Base-by-base conservation (phyloP, 2,888 invertebrate species). In the Camponotus fellah region DNA sequence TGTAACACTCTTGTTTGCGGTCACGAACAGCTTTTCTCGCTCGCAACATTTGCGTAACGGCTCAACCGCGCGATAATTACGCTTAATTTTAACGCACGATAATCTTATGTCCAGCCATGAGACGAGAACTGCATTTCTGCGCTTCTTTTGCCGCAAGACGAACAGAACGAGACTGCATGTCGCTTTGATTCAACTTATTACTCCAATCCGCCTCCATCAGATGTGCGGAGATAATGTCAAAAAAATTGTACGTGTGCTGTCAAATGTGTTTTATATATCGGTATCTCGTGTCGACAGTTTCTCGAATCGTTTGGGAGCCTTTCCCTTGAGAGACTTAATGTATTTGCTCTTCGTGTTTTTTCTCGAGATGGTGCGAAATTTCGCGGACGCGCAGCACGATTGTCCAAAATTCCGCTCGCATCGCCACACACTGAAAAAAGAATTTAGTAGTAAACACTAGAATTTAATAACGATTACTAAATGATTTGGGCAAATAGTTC, bases 11-110 rank as follows among this genome's bases (percentile, higher is more conserved):
- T 43, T 12, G 26, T 34, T 32, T 17, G 74, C 40, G 26, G 21
- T 37, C 49, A 14, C 21, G 9, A 3, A 14, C 32, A 32, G 37
- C 34, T 43, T 49, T 49, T 62, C 49, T 37, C 66, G 49, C 46
- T 40, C 37, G 60, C 37, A 71, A 43, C 72, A 80, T 80, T 72
- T 72, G 62, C 71, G 79, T 69, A 80, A 80, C 79, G 69, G 79
- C 60, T 26, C 49, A 71, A 60, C 40, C 43, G 17, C 69, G 43
- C 14, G 72, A 80, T 72, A 80, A 72, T 72, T 62, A 80, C 32
- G 69, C 26, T 80, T 71, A 46, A 80, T 69, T 34, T 80, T 49
- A 49, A 34, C 56, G n/a, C 60, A 21, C 21, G 75, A 49, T 75
- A 46, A 43, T n/a, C 26, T 72, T 32, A 58, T 17, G 40, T 14